These are phyloP conservation scores for Agapetus fuscipes DNA, from an alignment of 2,888 invertebrate species.

Conservation along the genomic window DNA sequence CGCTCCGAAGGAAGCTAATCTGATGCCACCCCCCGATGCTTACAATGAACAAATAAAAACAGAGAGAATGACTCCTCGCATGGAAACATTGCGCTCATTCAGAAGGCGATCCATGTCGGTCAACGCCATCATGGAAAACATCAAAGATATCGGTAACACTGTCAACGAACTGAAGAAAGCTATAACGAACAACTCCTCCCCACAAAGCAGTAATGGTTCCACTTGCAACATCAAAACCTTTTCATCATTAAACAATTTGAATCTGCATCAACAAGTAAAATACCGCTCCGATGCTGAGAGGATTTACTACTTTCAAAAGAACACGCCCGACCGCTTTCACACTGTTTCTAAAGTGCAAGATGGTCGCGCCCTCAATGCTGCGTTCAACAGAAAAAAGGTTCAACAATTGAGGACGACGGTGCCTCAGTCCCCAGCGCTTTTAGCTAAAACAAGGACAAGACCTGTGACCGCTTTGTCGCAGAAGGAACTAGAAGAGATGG, in stretches of 20 bases:
- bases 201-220: too few relatives aligned
- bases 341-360: slow-evolving; percentile 20
- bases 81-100: too few relatives aligned
- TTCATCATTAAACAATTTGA: slow-evolving; percentile 16
- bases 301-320: slow-evolving; percentile 44
- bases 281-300: slow-evolving; percentile 53
- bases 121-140: slow-evolving; percentile 10
- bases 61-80: too few relatives aligned
- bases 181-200: too few relatives aligned
- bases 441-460: slow-evolving; percentile 46
- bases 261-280: slow-evolving; percentile 25
- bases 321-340: slow-evolving; percentile 49
- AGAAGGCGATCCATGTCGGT: slow-evolving; percentile 18
- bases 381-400: slow-evolving; percentile 22
- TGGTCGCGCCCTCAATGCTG: slow-evolving; percentile 23
- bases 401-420: slow-evolving; percentile 31
- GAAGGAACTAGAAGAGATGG: slow-evolving; percentile 51
- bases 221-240: too few relatives aligned
- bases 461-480: slow-evolving; percentile 44
- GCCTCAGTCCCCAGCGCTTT: slow-evolving; percentile 45
- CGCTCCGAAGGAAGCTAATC: too few relatives aligned
- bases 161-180: neutral
- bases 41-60: too few relatives aligned
- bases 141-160: neutral
- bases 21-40: too few relatives aligned